These are phyloP conservation scores for Drosophila rufa DNA, from an alignment of 1,140 invertebrate genomes.

Conservation along the genomic window DNA sequence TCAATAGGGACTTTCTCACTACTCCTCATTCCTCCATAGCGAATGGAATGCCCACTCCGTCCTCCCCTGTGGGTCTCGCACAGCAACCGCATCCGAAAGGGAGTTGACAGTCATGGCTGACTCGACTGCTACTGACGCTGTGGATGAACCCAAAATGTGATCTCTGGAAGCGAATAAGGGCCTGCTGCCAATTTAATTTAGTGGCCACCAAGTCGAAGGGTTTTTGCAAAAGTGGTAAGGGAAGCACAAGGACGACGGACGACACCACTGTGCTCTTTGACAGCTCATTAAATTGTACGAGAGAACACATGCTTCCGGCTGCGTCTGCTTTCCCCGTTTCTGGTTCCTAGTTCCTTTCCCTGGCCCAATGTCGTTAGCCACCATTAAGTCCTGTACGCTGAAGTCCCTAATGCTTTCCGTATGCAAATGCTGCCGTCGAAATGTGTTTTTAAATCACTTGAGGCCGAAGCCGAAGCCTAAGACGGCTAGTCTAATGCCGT, in stretches of 20 bases:
- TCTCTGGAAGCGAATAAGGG: neutral
- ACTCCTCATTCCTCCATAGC: neutral
- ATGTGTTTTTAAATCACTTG: slow-evolving; percentile 51
- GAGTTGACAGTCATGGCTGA: slow-evolving; percentile 37
- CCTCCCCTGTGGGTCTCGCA: neutral
- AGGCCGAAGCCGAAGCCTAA: slow-evolving; percentile 12
- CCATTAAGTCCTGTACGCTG: slow-evolving; percentile 15
- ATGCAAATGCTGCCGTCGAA: slow-evolving; percentile 37
- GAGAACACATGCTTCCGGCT: slow-evolving; percentile 24
- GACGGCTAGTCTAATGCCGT: slow-evolving; percentile 4
- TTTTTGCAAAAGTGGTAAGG: neutral
- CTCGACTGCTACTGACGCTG: slow-evolving; percentile 9
- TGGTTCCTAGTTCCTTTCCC: slow-evolving; percentile 2
- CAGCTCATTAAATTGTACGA: slow-evolving; percentile 14
- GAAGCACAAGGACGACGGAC: slow-evolving; percentile 6
- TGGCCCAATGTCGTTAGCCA: neutral
- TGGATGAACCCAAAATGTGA: slow-evolving; percentile 58
- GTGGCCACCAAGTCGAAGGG: slow-evolving; percentile 18
- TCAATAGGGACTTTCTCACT: slow-evolving; percentile 30
- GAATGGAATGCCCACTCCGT: slow-evolving; percentile 2
- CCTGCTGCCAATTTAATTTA: slow-evolving; percentile 19
- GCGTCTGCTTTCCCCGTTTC: neutral
- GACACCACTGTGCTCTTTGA: neutral
- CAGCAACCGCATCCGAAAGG: slow-evolving; percentile 35
- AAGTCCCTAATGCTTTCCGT: slow-evolving; percentile 26